A percentile compares a stretch with the other conserved stretches of the same genome.
phyloP scores from a whole-genome alignment of 2,888 invertebrate species.

The Drosophila niveifrons region DNA sequence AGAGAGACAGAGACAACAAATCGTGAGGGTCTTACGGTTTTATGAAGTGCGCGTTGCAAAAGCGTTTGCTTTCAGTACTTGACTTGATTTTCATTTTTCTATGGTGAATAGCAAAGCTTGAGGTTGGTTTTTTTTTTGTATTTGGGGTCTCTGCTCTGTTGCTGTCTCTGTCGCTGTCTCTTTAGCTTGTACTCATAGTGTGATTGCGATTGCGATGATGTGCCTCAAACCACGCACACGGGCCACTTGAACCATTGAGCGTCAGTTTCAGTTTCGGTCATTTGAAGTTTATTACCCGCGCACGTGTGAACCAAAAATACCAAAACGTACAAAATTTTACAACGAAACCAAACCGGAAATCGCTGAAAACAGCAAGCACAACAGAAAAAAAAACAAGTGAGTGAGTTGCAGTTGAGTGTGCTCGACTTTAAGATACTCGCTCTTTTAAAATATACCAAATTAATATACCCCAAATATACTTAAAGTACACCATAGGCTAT shows the following conservation, averaged over 20 bases:
- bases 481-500: no score
- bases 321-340: slow-evolving; percentile 74
- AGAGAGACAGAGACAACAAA: slow-evolving; percentile 4
- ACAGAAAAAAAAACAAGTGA: not conserved
- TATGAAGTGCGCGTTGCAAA: slow-evolving; percentile 59
- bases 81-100: slow-evolving; percentile 51
- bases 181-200: not conserved
- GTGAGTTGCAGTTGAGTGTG: no score
- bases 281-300: slow-evolving; percentile 76
- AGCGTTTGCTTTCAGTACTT: slow-evolving; percentile 73
- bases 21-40: slow-evolving; percentile 39
- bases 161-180: not conserved
- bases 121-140: slow-evolving; percentile 10
- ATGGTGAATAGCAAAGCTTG: not conserved
- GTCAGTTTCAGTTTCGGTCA: slow-evolving; percentile 73
- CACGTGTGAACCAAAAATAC: slow-evolving; percentile 83
- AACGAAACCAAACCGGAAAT: slow-evolving; percentile 77
- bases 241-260: slow-evolving; percentile 61
- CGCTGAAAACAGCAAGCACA: slow-evolving; percentile 43
- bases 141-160: not conserved
- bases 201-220: slow-evolving; percentile 13
- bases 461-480: no score
- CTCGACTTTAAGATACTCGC: no score
- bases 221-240: slow-evolving; percentile 51
- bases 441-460: no score